phyloP scores from a whole-genome alignment of 2,888 invertebrate genomes.

The Cartodere bifasciata region DNA sequence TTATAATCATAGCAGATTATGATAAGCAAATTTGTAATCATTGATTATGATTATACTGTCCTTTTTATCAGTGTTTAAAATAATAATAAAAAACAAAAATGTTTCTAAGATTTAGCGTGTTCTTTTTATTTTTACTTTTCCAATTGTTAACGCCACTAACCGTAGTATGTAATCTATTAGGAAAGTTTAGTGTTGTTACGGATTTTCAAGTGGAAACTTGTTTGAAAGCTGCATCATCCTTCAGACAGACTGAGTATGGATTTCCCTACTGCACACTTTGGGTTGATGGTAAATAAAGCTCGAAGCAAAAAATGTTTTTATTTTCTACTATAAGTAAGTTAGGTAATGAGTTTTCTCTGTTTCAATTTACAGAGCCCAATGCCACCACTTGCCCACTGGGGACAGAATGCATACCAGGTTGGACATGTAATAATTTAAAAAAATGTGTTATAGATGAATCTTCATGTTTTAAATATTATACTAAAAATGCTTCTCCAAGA shows the following conservation, averaged over 20 bases:
- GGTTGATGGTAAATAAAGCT: neutral
- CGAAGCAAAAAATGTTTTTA: too few relatives aligned
- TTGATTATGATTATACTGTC: too few relatives aligned
- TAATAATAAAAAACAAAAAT: too few relatives aligned
- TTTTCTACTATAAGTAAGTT: neutral
- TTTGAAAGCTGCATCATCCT: conserved; percentile 5
- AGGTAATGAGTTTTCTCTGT: neutral
- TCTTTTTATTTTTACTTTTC: neutral
- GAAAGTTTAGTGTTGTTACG: conserved; percentile 8
- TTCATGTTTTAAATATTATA: conserved; percentile 12
- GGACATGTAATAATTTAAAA: conserved; percentile 5
- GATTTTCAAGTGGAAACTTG: conserved; percentile 9
- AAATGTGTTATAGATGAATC: conserved; percentile 6
- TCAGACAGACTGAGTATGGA: conserved; percentile 1
- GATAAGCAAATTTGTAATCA: too few relatives aligned
- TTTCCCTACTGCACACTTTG: conserved; percentile 9
- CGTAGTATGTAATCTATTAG: too few relatives aligned
- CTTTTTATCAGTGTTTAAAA: too few relatives aligned
- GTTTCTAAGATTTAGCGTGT: too few relatives aligned
- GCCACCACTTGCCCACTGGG: conserved; percentile 1
- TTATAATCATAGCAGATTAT: too few relatives aligned
- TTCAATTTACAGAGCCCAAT: neutral
- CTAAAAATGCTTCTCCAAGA: neutral
- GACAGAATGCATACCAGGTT: conserved; percentile 7
- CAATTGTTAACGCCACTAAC: neutral